phyloP scores from a whole-genome alignment of 2,888 invertebrate genomes.

The Lottia gigantea region DNA sequence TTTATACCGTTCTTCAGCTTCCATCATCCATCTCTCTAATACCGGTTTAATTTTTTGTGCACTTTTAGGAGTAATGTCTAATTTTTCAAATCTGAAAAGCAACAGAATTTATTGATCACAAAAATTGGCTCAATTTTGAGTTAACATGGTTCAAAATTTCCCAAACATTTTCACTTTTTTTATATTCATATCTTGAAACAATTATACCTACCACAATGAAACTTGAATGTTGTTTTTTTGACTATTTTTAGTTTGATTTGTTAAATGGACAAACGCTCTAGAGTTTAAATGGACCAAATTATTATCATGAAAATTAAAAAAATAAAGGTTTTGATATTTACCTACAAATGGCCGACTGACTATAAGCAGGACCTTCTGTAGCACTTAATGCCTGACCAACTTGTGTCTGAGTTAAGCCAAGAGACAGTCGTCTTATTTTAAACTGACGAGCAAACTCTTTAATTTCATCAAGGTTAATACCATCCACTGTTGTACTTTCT shows the following conservation, averaged over 20 bases:
- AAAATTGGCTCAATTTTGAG: no score
- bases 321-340: conserved; percentile 70
- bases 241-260: no score
- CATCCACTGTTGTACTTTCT: conserved; percentile 93
- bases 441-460: conserved; percentile 98
- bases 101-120: neutral
- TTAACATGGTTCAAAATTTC: no score
- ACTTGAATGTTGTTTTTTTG: no score
- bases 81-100: conserved; percentile 85
- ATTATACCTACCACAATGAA: no score
- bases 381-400: conserved; percentile 87
- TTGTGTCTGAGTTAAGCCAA: conserved; percentile 96
- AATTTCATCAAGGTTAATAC: conserved; percentile 96
- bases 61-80: conserved; percentile 99
- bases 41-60: conserved; percentile 99
- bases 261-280: no score
- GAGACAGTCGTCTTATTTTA: conserved; percentile 89
- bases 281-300: no score
- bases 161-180: no score
- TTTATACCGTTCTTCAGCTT: conserved; percentile 92
- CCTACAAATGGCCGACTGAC: conserved; percentile 99
- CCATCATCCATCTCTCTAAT: conserved; percentile 98
- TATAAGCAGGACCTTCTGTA: conserved; percentile 97
- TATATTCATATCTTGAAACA: no score
- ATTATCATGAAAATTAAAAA: no score